Percentiles rank a stretch among this genome's conserved stretches.
Conservation (phyloP, 2,797 vertebrate species). For the Allobates femoralis region DNA sequence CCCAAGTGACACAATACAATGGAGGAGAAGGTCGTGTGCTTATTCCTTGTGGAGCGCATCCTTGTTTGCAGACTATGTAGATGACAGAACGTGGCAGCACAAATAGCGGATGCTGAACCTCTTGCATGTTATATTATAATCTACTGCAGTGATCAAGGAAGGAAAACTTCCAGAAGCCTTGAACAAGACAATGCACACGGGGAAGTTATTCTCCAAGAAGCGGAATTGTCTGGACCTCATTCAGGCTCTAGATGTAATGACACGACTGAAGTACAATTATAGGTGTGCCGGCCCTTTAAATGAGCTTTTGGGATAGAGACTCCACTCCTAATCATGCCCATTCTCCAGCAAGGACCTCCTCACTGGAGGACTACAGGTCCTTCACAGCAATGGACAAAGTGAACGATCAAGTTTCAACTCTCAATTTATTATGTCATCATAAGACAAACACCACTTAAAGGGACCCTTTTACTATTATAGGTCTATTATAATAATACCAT, state of each 20-base stretch:
- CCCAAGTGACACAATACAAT: background rate
- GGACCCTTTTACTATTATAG: too few species aligned
- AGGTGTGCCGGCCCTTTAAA: background rate
- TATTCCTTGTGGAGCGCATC: background rate
- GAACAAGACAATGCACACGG: background rate
- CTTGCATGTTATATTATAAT: background rate
- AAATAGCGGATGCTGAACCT: background rate
- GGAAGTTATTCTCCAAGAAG: background rate
- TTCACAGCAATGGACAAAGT: too few species aligned
- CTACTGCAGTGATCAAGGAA: background rate
- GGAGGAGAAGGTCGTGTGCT: background rate
- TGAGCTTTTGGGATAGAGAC: background rate
- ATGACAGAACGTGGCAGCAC: background rate
- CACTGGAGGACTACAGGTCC: too few species aligned
- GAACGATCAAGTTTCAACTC: too few species aligned
- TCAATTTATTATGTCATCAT: too few species aligned
- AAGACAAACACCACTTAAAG: too few species aligned
- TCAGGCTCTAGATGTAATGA: background rate
- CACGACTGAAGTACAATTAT: background rate
- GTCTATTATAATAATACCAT: too few species aligned
- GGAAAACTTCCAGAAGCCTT: background rate
- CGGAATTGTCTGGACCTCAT: background rate
- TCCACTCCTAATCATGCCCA: too few species aligned
- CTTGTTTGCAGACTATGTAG: background rate
- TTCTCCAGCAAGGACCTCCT: too few species aligned